Conservation (phyloP, 2,797 vertebrate genomes). For the Enteromius fasciolatus region DNA sequence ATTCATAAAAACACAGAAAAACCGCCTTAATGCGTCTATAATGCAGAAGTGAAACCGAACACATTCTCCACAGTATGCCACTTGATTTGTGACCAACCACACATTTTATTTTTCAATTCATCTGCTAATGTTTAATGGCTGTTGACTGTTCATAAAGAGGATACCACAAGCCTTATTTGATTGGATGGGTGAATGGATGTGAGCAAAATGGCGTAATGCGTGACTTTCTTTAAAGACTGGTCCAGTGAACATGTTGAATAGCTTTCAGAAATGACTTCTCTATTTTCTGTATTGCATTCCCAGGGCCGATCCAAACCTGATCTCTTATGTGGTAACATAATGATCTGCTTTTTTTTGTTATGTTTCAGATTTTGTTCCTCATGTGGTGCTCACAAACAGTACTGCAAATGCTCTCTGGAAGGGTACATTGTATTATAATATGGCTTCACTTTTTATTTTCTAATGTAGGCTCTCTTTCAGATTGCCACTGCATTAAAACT, state of each 20-base stretch:
- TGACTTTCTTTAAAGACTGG: not conserved
- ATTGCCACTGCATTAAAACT: slow-evolving; percentile 26
- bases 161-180: slow-evolving; percentile 38
- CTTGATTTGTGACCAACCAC: not conserved
- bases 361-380: slow-evolving; percentile 16
- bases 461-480: not conserved
- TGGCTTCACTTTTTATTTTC: not conserved
- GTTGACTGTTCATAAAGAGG: slow-evolving; percentile 16
- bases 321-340: slow-evolving; percentile 4
- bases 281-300: slow-evolving; percentile 15
- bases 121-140: slow-evolving; percentile 8
- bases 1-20: slow-evolving; percentile 35
- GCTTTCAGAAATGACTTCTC: slow-evolving; percentile 10
- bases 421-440: slow-evolving; percentile 31
- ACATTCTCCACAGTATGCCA: not conserved
- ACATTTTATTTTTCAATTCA: not conserved
- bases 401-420: slow-evolving; percentile 26
- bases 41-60: not conserved
- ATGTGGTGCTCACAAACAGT: slow-evolving; percentile 8
- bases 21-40: slow-evolving; percentile 25
- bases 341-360: not conserved
- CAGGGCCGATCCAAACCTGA: not conserved
- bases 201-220: slow-evolving; percentile 1
- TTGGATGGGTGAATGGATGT: slow-evolving; percentile 31
- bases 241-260: not conserved